Evolutionary conservation across 2,797 vertebrate species (phyloP), one percentile per base, ranked within the genome.

Genomic region (Sandelia bainsii): DNA sequence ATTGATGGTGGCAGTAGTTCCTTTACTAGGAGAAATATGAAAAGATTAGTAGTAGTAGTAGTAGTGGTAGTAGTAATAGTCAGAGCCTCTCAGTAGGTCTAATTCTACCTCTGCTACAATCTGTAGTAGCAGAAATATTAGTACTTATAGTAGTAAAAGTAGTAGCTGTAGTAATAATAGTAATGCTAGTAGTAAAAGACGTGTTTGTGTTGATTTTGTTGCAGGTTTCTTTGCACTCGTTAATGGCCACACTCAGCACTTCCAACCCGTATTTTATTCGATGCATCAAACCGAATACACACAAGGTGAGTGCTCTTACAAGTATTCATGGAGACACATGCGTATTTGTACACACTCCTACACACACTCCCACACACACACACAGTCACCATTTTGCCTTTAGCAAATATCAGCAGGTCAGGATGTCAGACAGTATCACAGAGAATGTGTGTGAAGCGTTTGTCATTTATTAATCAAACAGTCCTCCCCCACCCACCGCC

Each of bases 261-360:
- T 96, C 97, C 32, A 98, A 99, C 78, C 98, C 98, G 0, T 99
- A 94, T 87, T 99, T 99, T 60, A 96, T 99, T 25, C 95, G 98
- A 20, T 99, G 98, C 89, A 98, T 99, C 95, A 99, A 99, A 91
- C 98, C 98, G 51, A 99, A 99, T 3, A 90, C 90, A 62, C 92
- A 96, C 84, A 99, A 99, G 97, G 98, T 99, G 95, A 80, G 94
- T 63, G 9, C 42, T 70, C 14, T 23, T 19, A 1, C 4, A 49
- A 14, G 29, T 57, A 48, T 12, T 22, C 37, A 65, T 6, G 19
- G 4, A 62, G 40, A 69, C 40, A 71, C 50, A 69, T 34, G 23
- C 19, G 17, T 56, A 51, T 34, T 61, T 61, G 53, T 53, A 62
- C 32, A 64, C 58, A 73, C 62, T 68, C 54, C 53, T 56, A 63